These are phyloP conservation scores for Porites cylindrica DNA, from an alignment of 92 coral and sea anemone species.

Conservation along the genomic window DNA sequence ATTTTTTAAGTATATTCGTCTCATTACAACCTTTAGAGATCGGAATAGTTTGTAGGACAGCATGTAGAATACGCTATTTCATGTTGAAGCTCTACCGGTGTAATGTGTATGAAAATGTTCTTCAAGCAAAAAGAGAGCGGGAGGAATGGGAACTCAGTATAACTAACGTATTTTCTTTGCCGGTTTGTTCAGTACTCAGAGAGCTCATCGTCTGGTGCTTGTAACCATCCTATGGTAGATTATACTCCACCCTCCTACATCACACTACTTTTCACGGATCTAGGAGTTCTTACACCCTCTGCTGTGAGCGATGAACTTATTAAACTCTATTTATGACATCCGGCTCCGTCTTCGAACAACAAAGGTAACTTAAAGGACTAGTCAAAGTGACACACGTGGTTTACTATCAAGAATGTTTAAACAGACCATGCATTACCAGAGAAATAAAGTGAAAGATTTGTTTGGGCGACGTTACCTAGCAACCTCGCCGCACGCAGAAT, in stretches of 20 bases:
- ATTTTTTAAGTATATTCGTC: too few species aligned
- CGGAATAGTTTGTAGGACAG: too few species aligned
- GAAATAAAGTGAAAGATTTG: neutral
- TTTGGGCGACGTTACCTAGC: neutral
- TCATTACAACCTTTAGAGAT: too few species aligned
- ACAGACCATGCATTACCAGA: neutral
- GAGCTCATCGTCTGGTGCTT: slow-evolving; percentile 23
- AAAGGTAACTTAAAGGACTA: neutral
- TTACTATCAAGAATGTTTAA: neutral
- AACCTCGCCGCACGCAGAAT: neutral
- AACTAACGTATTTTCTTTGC: neutral
- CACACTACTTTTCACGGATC: slow-evolving; percentile 92
- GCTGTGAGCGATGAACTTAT: slow-evolving; percentile 99
- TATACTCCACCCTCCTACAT: slow-evolving; percentile 97
- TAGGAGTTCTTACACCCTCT: slow-evolving; percentile 96
- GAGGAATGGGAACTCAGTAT: too few species aligned
- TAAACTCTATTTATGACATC: slow-evolving; percentile 89
- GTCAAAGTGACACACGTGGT: neutral
- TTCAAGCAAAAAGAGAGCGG: too few species aligned
- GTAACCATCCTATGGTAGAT: slow-evolving; percentile 91
- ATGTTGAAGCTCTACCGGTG: too few species aligned
- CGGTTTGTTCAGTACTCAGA: slow-evolving; percentile 54
- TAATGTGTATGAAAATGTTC: too few species aligned
- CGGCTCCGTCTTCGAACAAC: neutral
- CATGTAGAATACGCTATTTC: too few species aligned